Base-by-base conservation (phyloP, 2,797 vertebrate genomes). In the Rhinophrynus dorsalis region DNA sequence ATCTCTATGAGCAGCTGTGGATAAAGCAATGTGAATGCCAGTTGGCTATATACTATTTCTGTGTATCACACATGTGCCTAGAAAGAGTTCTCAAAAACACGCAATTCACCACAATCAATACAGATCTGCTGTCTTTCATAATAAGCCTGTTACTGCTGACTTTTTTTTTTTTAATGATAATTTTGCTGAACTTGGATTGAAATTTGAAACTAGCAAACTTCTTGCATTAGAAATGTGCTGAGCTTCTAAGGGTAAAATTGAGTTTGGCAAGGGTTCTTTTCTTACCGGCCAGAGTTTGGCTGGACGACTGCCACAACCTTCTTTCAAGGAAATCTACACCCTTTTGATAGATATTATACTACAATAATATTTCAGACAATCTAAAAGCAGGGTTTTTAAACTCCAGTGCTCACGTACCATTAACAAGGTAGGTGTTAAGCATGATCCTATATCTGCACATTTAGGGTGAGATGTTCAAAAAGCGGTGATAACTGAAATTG, bases 291-390 rank as follows among this genome's bases (percentile, higher is more conserved):
- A 38, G 26, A 10, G 4, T 65, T 59, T 24, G 52, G 24, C 29
- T 72, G 68, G 60, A 58, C 9, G 29, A 18, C 9, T 57, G 52
- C 60, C 68, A 72, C 12, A 42, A 12, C 51, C 33, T 44, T 48
- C 58, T 62, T 15, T 71, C 50, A 56, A 57, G 68, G 59, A 71
- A 63, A 57, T 71, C 40, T 72, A 52, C 60, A 51, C 52, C 52
- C 44, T 57, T 30, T 32, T 54, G 21, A n/a, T 23, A 45, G 18
- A 54, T 23, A 17, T 55, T 27, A 10, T 11, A 8, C 33, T 26
- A 6, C 18, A 33, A 5, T 26, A 20, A 9, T 51, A 38, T 38
- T 9, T 38, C 11, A 38, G 5, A 4, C 35, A 13, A 6, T n/a
- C 35, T 2, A 33, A n/a, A n/a, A 38, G 35, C 5, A 38, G 35